These are phyloP conservation scores for Gonioctena quinquepunctata DNA, from an alignment of 1,140 invertebrate genomes.

Conservation along the genomic window DNA sequence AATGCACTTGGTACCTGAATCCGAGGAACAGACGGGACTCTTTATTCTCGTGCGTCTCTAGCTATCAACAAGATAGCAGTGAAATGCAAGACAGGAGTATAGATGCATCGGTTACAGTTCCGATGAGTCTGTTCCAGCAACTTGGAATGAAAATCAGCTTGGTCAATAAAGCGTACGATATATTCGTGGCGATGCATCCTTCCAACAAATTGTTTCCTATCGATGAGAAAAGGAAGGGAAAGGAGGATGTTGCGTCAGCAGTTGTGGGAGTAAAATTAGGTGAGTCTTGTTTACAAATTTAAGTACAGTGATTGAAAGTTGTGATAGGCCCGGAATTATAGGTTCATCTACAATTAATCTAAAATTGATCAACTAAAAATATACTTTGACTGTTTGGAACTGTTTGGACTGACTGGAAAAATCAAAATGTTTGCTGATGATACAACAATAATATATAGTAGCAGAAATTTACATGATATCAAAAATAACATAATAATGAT, in stretches of 20 bases:
- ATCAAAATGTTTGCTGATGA: too few relatives aligned
- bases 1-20: conserved; percentile 73
- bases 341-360: too few relatives aligned
- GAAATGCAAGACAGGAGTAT: conserved; percentile 65
- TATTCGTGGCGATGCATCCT: conserved; percentile 73
- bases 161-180: conserved; percentile 56
- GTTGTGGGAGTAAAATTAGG: conserved; percentile 69
- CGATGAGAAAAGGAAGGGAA: conserved; percentile 37
- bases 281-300: too few relatives aligned
- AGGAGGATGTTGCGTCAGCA: conserved; percentile 63
- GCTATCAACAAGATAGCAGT: conserved; percentile 56
- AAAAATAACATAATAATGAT: too few relatives aligned
- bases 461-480: too few relatives aligned
- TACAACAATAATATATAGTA: too few relatives aligned
- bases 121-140: conserved; percentile 65
- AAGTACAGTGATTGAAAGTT: too few relatives aligned
- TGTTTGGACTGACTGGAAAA: too few relatives aligned
- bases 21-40: conserved; percentile 34
- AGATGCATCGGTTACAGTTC: conserved; percentile 73
- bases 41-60: conserved; percentile 48
- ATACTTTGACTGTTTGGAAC: too few relatives aligned
- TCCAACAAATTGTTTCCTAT: conserved; percentile 71
- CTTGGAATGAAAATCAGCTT: conserved; percentile 45
- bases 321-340: too few relatives aligned
- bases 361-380: too few relatives aligned